phyloP scores from a whole-genome alignment of 2,797 vertebrate species.

The Xenentodon cancila region DNA sequence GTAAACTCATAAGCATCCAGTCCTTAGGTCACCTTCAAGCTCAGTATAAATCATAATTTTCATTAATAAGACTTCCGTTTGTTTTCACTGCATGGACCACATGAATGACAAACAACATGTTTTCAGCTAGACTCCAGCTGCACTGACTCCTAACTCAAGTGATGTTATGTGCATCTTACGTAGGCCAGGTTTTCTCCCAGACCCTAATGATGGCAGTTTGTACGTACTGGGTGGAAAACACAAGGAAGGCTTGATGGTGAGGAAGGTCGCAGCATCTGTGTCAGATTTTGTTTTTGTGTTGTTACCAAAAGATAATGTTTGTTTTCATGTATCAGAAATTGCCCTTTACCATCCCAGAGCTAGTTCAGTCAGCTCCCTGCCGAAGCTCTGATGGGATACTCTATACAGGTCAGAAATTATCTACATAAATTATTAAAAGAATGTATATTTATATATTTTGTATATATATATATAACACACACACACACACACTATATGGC shows the following conservation, averaged over 20 bases:
- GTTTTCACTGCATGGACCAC: no score
- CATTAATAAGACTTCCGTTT: no score
- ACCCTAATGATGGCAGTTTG: conserved; percentile 95
- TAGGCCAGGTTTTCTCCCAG: conserved; percentile 94
- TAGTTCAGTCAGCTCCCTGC: conserved; percentile 97
- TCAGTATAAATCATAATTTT: no score
- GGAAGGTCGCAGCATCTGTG: conserved; percentile 13
- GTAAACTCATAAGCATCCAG: no score
- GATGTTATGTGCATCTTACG: neutral
- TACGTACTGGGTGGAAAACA: conserved; percentile 92
- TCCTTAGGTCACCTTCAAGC: no score
- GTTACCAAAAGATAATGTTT: neutral
- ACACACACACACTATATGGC: no score
- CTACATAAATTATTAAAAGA: no score
- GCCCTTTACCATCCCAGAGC: conserved; percentile 95
- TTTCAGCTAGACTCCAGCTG: neutral
- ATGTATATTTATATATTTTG: neutral
- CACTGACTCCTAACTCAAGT: neutral
- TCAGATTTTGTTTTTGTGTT: conserved; percentile 4
- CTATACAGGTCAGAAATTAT: conserved; percentile 87
- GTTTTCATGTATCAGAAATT: conserved; percentile 83
- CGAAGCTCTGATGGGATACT: conserved; percentile 94
- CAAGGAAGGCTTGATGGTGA: conserved; percentile 95
- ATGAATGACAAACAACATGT: no score
- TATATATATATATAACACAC: neutral